These are phyloP conservation scores for Phalanger gymnotis DNA, from an alignment of 2,797 vertebrate genomes.

Conservation along the genomic window DNA sequence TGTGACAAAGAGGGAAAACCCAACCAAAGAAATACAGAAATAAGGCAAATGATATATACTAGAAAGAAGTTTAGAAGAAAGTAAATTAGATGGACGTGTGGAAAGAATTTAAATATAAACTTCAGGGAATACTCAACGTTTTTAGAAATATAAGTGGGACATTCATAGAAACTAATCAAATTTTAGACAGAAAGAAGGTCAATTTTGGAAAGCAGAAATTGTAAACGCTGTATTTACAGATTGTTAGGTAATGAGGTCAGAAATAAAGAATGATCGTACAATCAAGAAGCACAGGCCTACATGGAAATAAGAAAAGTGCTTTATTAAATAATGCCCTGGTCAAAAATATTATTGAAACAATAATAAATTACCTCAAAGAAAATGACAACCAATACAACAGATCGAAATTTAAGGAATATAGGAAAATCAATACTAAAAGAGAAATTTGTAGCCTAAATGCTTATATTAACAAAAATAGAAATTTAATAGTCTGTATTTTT, in stretches of 20 bases:
- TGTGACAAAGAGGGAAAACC: neutral
- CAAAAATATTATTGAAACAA: neutral
- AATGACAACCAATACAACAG: neutral
- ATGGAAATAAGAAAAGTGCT: neutral
- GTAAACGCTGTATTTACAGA: neutral
- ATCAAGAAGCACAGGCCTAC: neutral
- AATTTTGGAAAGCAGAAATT: neutral
- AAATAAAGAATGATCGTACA: neutral
- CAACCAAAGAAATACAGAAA: neutral
- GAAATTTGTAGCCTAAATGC: neutral
- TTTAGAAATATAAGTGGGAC: neutral
- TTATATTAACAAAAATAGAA: neutral
- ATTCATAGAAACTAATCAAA: neutral
- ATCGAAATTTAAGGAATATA: neutral
- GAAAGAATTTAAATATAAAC: neutral
- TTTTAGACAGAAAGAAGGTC: neutral
- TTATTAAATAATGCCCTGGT: neutral
- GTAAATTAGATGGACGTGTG: neutral
- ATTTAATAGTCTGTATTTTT: neutral
- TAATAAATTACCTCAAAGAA: neutral
- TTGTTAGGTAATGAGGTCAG: neutral
- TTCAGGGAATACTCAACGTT: neutral
- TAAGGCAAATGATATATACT: neutral
- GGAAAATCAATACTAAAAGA: neutral
- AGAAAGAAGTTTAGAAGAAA: neutral